Base-by-base conservation (phyloP, 2,888 invertebrate genomes). In the Lithophane socia region DNA sequence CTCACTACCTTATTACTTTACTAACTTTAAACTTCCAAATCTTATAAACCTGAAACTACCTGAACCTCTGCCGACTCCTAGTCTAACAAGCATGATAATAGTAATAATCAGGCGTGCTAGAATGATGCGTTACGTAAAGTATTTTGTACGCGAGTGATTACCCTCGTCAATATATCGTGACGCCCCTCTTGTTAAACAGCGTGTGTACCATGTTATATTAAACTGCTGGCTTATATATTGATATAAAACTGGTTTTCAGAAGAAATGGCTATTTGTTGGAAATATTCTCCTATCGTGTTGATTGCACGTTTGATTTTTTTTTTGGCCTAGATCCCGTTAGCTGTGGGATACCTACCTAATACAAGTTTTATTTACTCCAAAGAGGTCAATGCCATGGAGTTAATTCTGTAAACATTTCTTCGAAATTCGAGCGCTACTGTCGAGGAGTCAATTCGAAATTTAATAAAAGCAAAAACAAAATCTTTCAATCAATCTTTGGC, bases 161-260 rank as follows among this genome's bases (percentile, higher is more conserved):
- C 65, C 80, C 70, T 64, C 82, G 75, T 67, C 86, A 87, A 87
- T 84, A 88, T 77, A 81, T 85, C 86, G 92, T 89, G 92, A 92
- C 92, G 92, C 72, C 89, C 92, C 79, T 76, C 75, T 70, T 79
- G 72, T 79, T 76, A 64, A 79, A 68, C 73, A 69, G 79, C 66
- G 42, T 86, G 64, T 79, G 69, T 74, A 37, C 70, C 70, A 64
- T 66, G 87, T 24, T 75, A 74, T 67, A 73, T 47, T 61, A 58
- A 68, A 66, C 54, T 73, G 61, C 16, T 12, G 61, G 12, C 42
- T 68, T 83, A 84, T 67, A 64, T 58, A 54, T 83, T 54, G n/a
- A 58, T 65, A 47, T 61, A 12, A 37, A 67, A 60, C 63, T 29
- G 8, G 75, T 72, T 70, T 60, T 18, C 0, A 77, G 18, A 47